phyloP scores from a whole-genome alignment of 2,113 vertebrate species.

The Misgurnus anguillicaudatus region DNA sequence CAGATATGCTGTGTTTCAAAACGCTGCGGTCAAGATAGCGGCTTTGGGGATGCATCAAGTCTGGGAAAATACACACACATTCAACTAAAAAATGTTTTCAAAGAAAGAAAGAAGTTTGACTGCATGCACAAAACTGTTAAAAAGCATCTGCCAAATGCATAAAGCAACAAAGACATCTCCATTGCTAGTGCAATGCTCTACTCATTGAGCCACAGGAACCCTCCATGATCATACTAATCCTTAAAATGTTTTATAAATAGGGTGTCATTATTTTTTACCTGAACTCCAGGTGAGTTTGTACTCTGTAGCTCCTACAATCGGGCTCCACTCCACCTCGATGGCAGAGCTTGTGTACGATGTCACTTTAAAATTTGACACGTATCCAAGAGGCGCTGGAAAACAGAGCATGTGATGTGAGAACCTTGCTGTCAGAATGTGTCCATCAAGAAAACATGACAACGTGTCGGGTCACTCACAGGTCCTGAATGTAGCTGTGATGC shows the following conservation, averaged over 20 bases:
- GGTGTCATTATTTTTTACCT: neutral
- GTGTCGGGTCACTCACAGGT: constrained; percentile 77
- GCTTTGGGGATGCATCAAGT: constrained; percentile 61
- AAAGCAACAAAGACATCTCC: too few species aligned
- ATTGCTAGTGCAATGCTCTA: too few species aligned
- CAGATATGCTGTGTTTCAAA: constrained; percentile 69
- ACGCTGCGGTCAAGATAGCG: constrained; percentile 73
- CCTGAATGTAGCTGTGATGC: constrained; percentile 80
- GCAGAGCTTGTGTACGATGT: constrained; percentile 76
- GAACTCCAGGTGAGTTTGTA: constrained; percentile 84
- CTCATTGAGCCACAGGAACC: too few species aligned
- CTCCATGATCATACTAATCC: too few species aligned
- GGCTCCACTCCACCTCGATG: constrained; percentile 79
- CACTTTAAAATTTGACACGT: constrained; percentile 85
- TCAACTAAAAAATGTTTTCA: neutral
- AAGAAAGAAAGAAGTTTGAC: too few species aligned
- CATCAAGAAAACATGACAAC: neutral
- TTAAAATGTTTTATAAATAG: neutral
- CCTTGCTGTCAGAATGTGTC: constrained; percentile 20
- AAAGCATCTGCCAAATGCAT: too few species aligned
- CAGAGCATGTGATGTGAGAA: neutral
- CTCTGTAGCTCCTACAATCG: constrained; percentile 81
- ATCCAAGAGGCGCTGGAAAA: constrained; percentile 82
- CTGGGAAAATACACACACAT: constrained; percentile 55
- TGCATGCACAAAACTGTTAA: too few species aligned